Conservation (phyloP, 1,140 invertebrate species). For the Bombus ignitus region DNA sequence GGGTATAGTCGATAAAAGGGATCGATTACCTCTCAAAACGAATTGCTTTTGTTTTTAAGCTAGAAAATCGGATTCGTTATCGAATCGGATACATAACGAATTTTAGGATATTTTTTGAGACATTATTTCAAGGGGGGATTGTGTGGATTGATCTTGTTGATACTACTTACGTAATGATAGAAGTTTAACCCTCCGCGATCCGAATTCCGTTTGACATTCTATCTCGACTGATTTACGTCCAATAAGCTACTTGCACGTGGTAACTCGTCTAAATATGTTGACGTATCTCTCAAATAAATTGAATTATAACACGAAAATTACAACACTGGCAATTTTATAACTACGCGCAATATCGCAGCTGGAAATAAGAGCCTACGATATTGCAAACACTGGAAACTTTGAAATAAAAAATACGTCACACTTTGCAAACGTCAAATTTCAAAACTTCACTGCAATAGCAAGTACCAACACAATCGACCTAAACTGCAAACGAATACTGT, state of each 20-base stretch:
- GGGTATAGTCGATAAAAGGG: not conserved
- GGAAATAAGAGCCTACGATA: not conserved
- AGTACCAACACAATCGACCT: not conserved
- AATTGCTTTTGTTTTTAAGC: not conserved
- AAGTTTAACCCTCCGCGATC: not conserved
- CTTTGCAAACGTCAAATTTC: not conserved
- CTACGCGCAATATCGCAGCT: not conserved
- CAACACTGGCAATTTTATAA: not conserved
- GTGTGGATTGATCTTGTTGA: too few species aligned
- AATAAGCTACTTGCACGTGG: too few species aligned
- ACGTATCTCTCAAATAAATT: not conserved
- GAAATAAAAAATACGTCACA: not conserved
- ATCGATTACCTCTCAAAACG: not conserved
- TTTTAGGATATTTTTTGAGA: not conserved
- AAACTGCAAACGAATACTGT: not conserved
- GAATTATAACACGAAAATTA: not conserved
- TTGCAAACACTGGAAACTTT: not conserved
- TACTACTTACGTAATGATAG: not conserved
- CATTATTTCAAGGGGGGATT: not conserved
- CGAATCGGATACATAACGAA: not conserved
- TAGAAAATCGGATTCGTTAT: too few species aligned
- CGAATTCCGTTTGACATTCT: too few species aligned
- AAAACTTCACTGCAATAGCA: not conserved
- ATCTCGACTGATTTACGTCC: too few species aligned
- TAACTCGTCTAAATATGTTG: too few species aligned